These are phyloP conservation scores for Ceryle rudis DNA, from an alignment of 2,797 vertebrate genomes.

Conservation along the genomic window DNA sequence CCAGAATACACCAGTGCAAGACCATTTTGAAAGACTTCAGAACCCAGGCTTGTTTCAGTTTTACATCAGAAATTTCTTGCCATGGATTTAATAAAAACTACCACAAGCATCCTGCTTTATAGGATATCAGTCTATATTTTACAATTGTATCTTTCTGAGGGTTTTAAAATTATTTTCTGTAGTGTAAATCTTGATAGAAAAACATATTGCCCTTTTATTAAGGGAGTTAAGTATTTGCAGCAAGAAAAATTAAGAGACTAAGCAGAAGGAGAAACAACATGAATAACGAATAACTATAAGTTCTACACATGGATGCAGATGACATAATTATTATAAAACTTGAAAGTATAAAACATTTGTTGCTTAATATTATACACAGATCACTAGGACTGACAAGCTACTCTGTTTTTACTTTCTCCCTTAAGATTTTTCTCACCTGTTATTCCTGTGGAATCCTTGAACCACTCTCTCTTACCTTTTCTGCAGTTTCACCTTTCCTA, in stretches of 20 bases:
- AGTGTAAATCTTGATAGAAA: neutral
- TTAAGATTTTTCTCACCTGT: neutral
- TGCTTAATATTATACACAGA: neutral
- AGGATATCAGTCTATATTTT: neutral
- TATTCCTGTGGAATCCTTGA: neutral
- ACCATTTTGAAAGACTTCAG: neutral
- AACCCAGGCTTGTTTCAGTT: neutral
- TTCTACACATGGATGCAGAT: neutral
- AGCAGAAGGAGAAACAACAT: neutral
- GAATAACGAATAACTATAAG: neutral
- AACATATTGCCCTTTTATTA: neutral
- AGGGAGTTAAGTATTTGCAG: neutral
- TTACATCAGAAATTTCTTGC: neutral
- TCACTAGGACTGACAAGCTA: neutral
- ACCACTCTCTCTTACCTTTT: neutral
- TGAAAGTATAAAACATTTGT: neutral
- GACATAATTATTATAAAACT: neutral
- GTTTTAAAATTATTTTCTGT: neutral
- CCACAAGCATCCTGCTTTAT: neutral
- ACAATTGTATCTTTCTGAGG: neutral
- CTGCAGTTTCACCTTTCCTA: neutral
- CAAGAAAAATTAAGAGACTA: neutral
- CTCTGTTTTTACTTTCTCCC: fast-evolving
- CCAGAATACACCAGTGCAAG: neutral
- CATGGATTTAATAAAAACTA: neutral